A percentile compares a stretch with the other conserved stretches of the same genome.
Conservation (phyloP, 2,113 vertebrate genomes). For the Eulemur rufifrons region DNA sequence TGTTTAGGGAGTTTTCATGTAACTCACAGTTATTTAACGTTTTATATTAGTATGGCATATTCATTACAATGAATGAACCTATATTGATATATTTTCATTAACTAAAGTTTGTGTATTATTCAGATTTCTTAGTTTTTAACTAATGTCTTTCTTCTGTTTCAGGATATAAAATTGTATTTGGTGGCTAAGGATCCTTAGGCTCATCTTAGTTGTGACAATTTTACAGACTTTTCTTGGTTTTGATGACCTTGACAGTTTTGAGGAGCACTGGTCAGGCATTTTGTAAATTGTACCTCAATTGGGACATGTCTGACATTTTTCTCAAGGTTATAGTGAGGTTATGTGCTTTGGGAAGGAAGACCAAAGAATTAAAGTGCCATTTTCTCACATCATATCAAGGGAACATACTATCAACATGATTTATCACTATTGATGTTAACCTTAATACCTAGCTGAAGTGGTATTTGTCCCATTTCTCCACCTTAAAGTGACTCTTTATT, state of each 20-base stretch:
- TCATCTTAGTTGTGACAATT: background rate
- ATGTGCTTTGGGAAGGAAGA: background rate
- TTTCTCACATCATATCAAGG: background rate
- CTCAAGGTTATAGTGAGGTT: background rate
- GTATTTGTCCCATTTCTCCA: background rate
- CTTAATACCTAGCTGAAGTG: background rate
- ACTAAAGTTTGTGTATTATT: background rate
- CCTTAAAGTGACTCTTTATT: background rate
- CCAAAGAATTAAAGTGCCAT: background rate
- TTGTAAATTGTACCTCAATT: background rate
- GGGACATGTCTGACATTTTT: background rate
- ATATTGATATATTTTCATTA: background rate
- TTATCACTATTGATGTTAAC: background rate
- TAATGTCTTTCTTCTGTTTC: background rate
- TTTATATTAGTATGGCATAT: background rate
- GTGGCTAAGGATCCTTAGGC: background rate
- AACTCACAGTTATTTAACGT: background rate
- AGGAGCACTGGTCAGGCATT: background rate
- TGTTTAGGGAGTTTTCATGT: background rate
- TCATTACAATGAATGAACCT: background rate
- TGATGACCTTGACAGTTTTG: background rate
- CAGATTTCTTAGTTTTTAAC: background rate
- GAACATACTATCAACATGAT: background rate
- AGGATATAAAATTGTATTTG: background rate
- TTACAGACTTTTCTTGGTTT: background rate